Conservation (phyloP, 2,888 invertebrate species). For the Alitta virens region DNA sequence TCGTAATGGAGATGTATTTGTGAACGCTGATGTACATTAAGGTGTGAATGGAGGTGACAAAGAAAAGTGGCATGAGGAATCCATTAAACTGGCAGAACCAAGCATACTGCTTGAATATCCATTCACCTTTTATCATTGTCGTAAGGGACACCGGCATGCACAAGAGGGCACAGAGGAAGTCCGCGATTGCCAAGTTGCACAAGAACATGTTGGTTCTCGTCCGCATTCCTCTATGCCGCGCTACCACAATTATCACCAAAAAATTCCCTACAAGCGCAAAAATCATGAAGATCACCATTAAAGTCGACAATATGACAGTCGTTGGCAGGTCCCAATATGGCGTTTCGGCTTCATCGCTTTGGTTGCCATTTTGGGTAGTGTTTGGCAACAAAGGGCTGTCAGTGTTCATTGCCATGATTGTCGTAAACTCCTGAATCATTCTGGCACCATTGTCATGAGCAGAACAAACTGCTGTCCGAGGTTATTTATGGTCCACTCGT, state of each 20-base stretch:
- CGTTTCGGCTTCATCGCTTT: background rate
- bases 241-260: constrained; percentile 57
- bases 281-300: constrained; percentile 51
- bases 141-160: constrained; percentile 57
- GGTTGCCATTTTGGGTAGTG: background rate
- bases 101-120: constrained; percentile 47
- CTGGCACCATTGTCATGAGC: too few relatives aligned
- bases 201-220: constrained; percentile 59
- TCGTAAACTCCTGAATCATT: too few relatives aligned
- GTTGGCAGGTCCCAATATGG: constrained; percentile 28
- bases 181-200: constrained; percentile 57
- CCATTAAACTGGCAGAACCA: constrained; percentile 55
- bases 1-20: constrained; percentile 57
- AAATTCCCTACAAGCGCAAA: constrained; percentile 55
- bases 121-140: constrained; percentile 53
- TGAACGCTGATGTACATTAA: constrained; percentile 59
- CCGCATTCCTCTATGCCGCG: constrained; percentile 56
- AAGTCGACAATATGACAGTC: constrained; percentile 44
- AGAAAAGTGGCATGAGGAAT: constrained; percentile 55
- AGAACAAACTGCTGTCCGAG: too few relatives aligned
- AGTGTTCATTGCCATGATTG: too few relatives aligned
- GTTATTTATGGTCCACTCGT: too few relatives aligned
- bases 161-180: constrained; percentile 55
- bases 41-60: constrained; percentile 58
- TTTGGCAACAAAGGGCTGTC: too few relatives aligned